Base-by-base conservation (phyloP, 2,797 vertebrate species). In the Oryzias sinensis region DNA sequence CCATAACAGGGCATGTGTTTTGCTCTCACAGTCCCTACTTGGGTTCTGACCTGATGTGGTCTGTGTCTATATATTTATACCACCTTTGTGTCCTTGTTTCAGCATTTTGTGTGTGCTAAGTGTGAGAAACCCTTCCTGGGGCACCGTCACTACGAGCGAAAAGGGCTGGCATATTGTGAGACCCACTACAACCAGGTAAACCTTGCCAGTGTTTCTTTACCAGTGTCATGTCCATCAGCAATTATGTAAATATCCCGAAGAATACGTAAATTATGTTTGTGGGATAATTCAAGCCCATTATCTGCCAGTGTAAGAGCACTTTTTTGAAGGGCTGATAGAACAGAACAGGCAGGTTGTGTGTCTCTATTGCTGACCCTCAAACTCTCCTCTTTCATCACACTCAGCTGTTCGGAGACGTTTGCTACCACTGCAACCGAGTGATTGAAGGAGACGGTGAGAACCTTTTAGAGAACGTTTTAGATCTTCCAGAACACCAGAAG, bases 111-210 rank as follows among this genome's bases (percentile, higher is more conserved):
- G 81, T 93, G 92, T 76, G 91, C 91, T 41, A 92, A 92, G 80
- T 92, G 92, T 91, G 97, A 99, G 90, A 99, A 99, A 74, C 96
- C 97, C 25, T 99, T 99, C 90, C 93, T 99, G 65, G 97, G 97
- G 73, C 97, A 99, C 86, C 97, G 96, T 74, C 97, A 99, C 86
- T 99, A 99, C 1, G 97, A 99, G 77, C 94, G 97, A 81, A 99
- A 99, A 77, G 97, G 97, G 29, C 87, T 99, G 92, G 97, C 97
- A 0, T 99, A 99, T 84, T 99, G 97, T 65, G 97, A 99, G 90
- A 99, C 97, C 4, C 97, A 99, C 89, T 99, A 99, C 83, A 99
- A 99, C 88, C 97, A 99, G 97, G 97, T 99, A 92, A 82, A 57
- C 24, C 58, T 51, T 47, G 4, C 20, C 20, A 13, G 43, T 18